Base-by-base conservation (phyloP, 2,888 invertebrate species). In the Tigriopus californicus region DNA sequence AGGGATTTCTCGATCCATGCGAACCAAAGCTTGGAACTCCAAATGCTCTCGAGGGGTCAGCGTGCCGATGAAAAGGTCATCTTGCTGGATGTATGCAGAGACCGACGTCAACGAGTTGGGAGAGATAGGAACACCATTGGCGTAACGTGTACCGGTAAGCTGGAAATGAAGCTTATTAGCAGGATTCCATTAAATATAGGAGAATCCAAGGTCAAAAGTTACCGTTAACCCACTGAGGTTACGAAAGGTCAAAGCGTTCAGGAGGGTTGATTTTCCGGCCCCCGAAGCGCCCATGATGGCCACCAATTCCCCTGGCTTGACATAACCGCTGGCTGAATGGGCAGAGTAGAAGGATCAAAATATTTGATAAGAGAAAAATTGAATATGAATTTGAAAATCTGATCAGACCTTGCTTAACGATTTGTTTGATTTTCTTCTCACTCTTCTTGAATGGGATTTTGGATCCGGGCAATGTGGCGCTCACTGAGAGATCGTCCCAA, bases 51-150 rank as follows among this genome's bases (percentile, higher is more conserved):
- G 76, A 0, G 91, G 90, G 1, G 91, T 91, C 52, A 94, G 74
- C 0, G 85, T 86, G 0, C 88, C 87, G 64, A 94, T 84, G 69
- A 94, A 94, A 57, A 92, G 73, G 71, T 94, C 92, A 66, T 91
- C 85, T 69, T 94, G 94, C 68, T 92, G 91, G 0, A 94, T 90
- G 66, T 92, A 94, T 0, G 89, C 90, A 15, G 86, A 85, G 41
- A 85, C 76, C 8, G 84, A 81, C 58, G 81, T 82, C 67, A 85
- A 75, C 44, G 80, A 79, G 61, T 79, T 80, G 12, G 80, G 79
- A 25, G 65, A 62, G 1, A 85, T 80, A 2, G 80, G 80, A 66
- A 79, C 77, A 0, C 89, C 90, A 67, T 92, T 92, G 15, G 88
- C 72, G 58, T 75, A 75, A 64, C 78, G 63, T 18, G 60, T 54